Evolutionary conservation across 2,797 vertebrate species (phyloP), one percentile per base, ranked within the genome.

Genomic region (Botia almorhae): DNA sequence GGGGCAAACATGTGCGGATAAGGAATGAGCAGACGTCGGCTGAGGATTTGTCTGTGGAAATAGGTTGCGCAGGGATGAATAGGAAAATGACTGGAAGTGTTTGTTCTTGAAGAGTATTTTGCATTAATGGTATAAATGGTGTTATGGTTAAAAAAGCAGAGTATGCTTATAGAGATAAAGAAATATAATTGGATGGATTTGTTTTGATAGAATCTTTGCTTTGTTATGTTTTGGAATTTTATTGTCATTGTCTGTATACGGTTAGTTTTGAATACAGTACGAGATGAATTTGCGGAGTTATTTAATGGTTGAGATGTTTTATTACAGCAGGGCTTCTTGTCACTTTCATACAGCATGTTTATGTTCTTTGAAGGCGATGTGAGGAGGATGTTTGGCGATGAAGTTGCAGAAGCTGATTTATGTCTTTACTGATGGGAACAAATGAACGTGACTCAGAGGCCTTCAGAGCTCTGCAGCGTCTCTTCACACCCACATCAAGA

Each of bases 361-460:
- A 4, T 51, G 11, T 64, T 65, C 13, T 65, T 75, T 75, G 60
- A 75, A 64, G 73, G 7, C 1, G 13, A 51, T 58, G 75, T 6
- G 21, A 7, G 16, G 46, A 13, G 64, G 33, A 56, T 56, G 51
- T 12, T 50, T 69, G 76, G 68, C 39, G 23, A 50, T 78, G 65
- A 60, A 60, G 76, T 17, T 43, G 51, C 36, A 50, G 50, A 69
- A 61, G 76, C 76, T 70, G 67, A 78, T 78, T 78, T 61, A 36
- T 70, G 43, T 61, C 55, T 78, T 29, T 51, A 61, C 55, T 70
- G 39, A 78, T 70, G 67, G 67, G 39, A 78, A 70, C 53, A 78
- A 78, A 78, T 51, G 4, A 78, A 78, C 23, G 21, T 69, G 65
- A 69, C 67, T 78, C 76, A 78, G 43, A 70, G 67, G 55, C 55